Evolutionary conservation across 2,113 vertebrate species (phyloP), one percentile per base, ranked within the genome.

Genomic region (Butorides virescens): DNA sequence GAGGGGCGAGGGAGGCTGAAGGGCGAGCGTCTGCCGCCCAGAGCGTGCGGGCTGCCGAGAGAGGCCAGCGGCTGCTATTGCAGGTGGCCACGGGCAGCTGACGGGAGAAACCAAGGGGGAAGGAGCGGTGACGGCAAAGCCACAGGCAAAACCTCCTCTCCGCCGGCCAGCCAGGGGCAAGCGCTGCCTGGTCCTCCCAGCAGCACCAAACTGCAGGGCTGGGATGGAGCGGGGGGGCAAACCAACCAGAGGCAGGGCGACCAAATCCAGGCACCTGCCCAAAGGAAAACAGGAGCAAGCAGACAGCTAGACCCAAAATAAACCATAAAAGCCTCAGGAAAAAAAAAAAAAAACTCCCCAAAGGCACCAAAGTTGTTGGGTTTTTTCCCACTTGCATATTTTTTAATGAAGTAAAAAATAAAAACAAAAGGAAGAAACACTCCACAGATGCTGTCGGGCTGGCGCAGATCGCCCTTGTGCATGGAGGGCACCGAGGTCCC

Each of bases 361-460:
- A 77, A 92, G 50, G 84, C 92, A 92, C 29, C 13, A 86, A 80
- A 37, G 37, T 37, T 37, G 37, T 37, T 37, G 8, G 8, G 37
- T 2, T 76, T 80, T 93, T 66, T 67, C 11, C 81, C 77, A 42
- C 49, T 87, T 96, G 84, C 47, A 46, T 95, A 71, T 86, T 86
- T 86, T 97, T 96, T 96, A 97, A 96, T 96, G 77, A 93, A 47
- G 71, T 93, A 94, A 95, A 94, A 95, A 94, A 91, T 34, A 63
- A 91, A 86, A 87, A 42, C 9, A 70, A 86, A 91, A 52, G 20
- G 76, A 94, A 91, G 74, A 85, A 90, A 84, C 70, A 82, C 79
- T 91, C 32, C 52, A 62, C 17, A 5, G 73, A 87, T 65, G 86
- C 29, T 63, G 55, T 52, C 10, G 39, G 73, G 79, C 79, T 86